Conservation (phyloP, 2,888 invertebrate species). For the Dioctria rufipes region DNA sequence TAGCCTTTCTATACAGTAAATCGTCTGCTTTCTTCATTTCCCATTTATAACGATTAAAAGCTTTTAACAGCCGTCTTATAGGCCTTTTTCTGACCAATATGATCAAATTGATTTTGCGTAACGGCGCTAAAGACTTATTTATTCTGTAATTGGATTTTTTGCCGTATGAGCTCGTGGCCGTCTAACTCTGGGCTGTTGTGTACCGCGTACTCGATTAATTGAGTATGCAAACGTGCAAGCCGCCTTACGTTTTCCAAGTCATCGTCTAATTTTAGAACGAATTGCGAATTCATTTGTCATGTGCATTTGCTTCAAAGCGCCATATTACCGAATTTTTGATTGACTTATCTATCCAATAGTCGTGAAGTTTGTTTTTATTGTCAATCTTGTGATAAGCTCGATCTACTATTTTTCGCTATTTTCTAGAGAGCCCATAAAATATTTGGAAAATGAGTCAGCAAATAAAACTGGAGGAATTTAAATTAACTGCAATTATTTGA, state of each 20-base stretch:
- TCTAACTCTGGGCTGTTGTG: background rate
- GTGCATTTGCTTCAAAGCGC: slow-evolving; percentile 37
- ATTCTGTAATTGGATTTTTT: slow-evolving; percentile 18
- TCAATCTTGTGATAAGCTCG: background rate
- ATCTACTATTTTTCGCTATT: background rate
- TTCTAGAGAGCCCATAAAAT: slow-evolving; percentile 29
- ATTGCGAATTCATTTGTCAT: slow-evolving; percentile 48
- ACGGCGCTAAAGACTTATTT: slow-evolving; percentile 22
- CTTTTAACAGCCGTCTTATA: background rate
- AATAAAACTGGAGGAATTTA: background rate
- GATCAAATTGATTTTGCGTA: slow-evolving; percentile 20
- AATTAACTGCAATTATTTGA: slow-evolving; percentile 33
- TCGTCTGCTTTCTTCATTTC: background rate
- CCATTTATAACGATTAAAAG: too few relatives aligned
- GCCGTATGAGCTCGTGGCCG: background rate
- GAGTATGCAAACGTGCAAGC: slow-evolving; percentile 6
- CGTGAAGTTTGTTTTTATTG: too few relatives aligned
- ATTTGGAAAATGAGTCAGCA: slow-evolving; percentile 47
- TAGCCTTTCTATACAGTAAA: too few relatives aligned
- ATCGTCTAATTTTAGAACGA: background rate
- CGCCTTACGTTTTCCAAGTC: background rate
- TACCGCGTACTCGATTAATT: background rate
- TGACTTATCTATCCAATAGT: slow-evolving; percentile 29
- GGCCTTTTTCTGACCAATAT: background rate
- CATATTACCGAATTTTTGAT: slow-evolving; percentile 22